Percentiles rank a stretch among this genome's conserved stretches.
These are phyloP conservation scores for Drosophila malerkotliana DNA, from an alignment of 1,140 invertebrate genomes.

Conservation along the genomic window DNA sequence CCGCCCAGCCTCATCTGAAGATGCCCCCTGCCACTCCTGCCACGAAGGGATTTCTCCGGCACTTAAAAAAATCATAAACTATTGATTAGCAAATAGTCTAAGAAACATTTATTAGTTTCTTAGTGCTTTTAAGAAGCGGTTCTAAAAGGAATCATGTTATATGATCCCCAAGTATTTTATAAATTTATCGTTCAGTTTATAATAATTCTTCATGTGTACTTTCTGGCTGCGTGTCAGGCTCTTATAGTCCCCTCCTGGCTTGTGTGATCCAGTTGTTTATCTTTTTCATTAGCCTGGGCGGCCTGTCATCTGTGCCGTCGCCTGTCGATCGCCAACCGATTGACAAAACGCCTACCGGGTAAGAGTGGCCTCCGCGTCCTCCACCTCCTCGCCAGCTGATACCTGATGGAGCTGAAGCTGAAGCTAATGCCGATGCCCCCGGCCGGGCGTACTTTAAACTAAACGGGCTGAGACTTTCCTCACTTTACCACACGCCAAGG, in stretches of 20 bases:
- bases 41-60: constrained; percentile 6
- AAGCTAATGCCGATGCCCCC: constrained; percentile 27
- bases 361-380: constrained; percentile 5
- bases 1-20: constrained; percentile 20
- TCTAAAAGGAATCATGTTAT: too few species aligned
- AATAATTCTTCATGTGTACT: constrained; percentile 8
- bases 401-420: constrained; percentile 14
- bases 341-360: constrained; percentile 74
- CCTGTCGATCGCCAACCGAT: constrained; percentile 73
- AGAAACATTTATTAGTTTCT: too few species aligned
- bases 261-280: constrained; percentile 78
- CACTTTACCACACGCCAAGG: constrained; percentile 66
- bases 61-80: background rate
- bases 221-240: constrained; percentile 39
- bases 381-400: constrained; percentile 18
- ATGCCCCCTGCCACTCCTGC: background rate
- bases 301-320: constrained; percentile 78
- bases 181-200: background rate
- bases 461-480: constrained; percentile 67
- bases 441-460: constrained; percentile 28
- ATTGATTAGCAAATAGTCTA: background rate
- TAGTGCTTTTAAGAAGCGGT: too few species aligned
- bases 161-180: too few species aligned
- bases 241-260: constrained; percentile 11
- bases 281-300: constrained; percentile 80